Evolutionary conservation across 30 jellyfish, hydroid and myxozoan species (phyloP), one percentile per base, ranked within the genome.

Genomic region (Cassiopea andromeda): DNA sequence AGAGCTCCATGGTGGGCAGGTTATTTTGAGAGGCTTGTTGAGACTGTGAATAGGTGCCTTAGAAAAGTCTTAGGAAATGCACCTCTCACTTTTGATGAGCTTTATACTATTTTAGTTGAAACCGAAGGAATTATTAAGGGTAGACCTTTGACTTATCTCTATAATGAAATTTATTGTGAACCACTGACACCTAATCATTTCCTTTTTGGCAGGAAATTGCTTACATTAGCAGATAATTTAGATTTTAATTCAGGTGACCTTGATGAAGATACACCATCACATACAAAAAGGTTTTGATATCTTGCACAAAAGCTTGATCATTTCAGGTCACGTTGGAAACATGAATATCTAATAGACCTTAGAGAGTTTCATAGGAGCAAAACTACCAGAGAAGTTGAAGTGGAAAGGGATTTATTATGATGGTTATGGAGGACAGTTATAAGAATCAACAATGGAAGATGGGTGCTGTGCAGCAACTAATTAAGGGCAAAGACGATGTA

Each of bases 291-390:
- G 61, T 81, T 81, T 81, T 18, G 61, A 66, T 81, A 81, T 64
- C 83, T 81, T 19, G 18, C 61, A 3, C 59, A 66, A 14, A 60
- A 46, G 59, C 90, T 81, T 87, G 68, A n/a, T n/a, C n/a, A n/a
- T n/a, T n/a, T n/a, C n/a, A n/a, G n/a, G n/a, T n/a, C n/a, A n/a
- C n/a, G n/a, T 27, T 81, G 90, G 90, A 81, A 60, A 81, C 59
- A 47, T 44, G 90, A 81, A 43, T 81, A 81, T 81, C 60, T 81
- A 7, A 69, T 81, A 7, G 86, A 81, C 61, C 83, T 60, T 12
- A 43, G 90, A 60, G 83, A 81, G 68, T 13, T 7, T 57, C 68
- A 57, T 57, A 57, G 68, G 13, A 7, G 13, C 68, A 57, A 57
- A 57, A 7, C 68, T 7, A 57, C 68, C 7, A 13, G 68, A 13